Evolutionary conservation across 2,888 invertebrate genomes (phyloP).

Genomic region (Danaus chrysippus): DNA sequence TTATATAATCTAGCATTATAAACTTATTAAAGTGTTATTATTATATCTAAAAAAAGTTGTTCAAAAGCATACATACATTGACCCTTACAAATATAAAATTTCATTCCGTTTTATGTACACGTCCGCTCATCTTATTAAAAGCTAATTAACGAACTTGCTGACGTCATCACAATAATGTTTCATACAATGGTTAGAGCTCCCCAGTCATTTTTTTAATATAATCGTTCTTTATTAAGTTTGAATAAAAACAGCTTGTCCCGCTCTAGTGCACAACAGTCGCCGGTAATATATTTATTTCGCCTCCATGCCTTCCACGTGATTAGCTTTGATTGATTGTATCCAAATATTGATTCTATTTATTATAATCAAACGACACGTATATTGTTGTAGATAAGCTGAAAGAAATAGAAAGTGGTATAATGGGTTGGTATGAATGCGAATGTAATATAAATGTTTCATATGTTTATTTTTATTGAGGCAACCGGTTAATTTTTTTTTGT

Average conservation of each 20-base stretch:
- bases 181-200: constrained; percentile 57
- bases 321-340: constrained; percentile 77
- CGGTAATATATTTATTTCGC: constrained; percentile 74
- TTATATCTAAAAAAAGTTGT: neutral
- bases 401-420: neutral
- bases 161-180: constrained; percentile 66
- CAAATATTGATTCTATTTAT: constrained; percentile 75
- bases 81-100: constrained; percentile 12
- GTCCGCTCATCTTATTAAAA: constrained; percentile 42
- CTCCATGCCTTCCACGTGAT: constrained; percentile 77
- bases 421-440: neutral
- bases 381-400: constrained; percentile 2
- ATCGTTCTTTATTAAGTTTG: constrained; percentile 63
- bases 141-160: constrained; percentile 67
- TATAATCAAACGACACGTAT: constrained; percentile 39
- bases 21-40: neutral
- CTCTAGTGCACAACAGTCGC: constrained; percentile 60
- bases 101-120: constrained; percentile 24
- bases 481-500: constrained; percentile 25
- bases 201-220: constrained; percentile 59
- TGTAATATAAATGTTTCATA: neutral
- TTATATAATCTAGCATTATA: too few relatives aligned
- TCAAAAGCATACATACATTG: constrained; percentile 1
- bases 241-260: constrained; percentile 58
- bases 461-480: constrained; percentile 1